A percentile compares a stretch with the other conserved stretches of the same genome.
Conservation (phyloP, 2,113 vertebrate genomes). For the Alectura lathami region DNA sequence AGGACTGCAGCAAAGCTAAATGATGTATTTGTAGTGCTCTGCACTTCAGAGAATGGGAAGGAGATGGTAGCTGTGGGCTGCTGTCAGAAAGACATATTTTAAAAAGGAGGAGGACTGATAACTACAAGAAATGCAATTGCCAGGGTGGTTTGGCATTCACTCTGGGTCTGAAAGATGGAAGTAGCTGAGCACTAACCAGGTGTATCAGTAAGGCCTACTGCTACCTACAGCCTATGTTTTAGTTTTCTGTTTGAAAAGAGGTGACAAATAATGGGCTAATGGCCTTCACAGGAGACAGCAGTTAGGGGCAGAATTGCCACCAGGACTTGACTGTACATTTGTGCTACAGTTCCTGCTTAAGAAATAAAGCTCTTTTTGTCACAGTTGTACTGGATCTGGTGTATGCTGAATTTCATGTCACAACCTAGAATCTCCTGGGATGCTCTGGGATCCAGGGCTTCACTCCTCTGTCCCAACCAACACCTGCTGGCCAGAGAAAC, state of each 20-base stretch:
- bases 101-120: conserved; percentile 16
- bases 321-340: background rate
- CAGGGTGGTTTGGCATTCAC: conserved; percentile 1
- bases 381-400: background rate
- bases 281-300: background rate
- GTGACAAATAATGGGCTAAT: background rate
- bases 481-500: background rate
- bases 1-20: conserved; percentile 43
- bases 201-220: background rate
- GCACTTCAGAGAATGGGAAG: conserved; percentile 18
- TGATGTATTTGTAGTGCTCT: conserved; percentile 46
- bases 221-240: background rate
- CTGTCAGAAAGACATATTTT: conserved; percentile 35
- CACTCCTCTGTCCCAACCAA: background rate
- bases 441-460: background rate
- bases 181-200: background rate
- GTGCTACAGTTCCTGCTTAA: background rate
- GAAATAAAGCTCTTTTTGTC: background rate
- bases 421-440: background rate
- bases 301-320: background rate
- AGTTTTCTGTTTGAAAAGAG: background rate
- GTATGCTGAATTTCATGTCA: background rate
- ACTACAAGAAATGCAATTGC: conserved; percentile 2
- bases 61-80: conserved; percentile 18
- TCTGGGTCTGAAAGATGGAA: background rate